Base-by-base conservation (phyloP, 2,113 vertebrate genomes). In the Thamnaconus septentrionalis region DNA sequence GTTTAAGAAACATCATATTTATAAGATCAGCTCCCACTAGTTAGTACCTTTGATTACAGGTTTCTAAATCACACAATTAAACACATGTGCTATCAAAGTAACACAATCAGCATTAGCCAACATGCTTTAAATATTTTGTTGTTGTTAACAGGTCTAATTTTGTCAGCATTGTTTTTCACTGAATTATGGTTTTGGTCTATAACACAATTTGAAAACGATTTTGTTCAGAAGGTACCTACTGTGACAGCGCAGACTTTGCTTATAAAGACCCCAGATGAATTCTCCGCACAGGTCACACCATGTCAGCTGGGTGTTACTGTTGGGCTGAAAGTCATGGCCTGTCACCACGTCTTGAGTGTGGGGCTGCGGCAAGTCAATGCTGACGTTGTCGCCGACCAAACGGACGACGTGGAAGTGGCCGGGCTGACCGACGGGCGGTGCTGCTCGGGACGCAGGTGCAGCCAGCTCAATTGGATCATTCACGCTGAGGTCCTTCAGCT, bases 201-300 rank as follows among this genome's bases (percentile, higher is more conserved):
- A 31, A 2, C 18, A 31, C 18, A 31, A 31, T 31, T 31, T 31
- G 18, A 31, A 31, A 31, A 31, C 18, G 18, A 31, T 31, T 31
- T 31, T 31, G 18, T 31, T 31, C 18, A 31, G 18, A 31, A 31
- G 18, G 18, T 52, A 52, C 97, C 98, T 89, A 99, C 96, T 85
- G 64, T 82, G 50, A 71, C 97, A 98, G 77, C 94, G 94, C 57
- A 98, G 88, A 62, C 93, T 94, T 88, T 94, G 96, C 74, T 93
- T 94, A 88, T 94, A 95, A 48, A 96, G 89, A 40, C 96, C 96
- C 97, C 96, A 99, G 85, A 98, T 93, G 89, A 98, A 98, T 57
- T 97, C 95, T 39, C 97, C 97, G 79, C 97, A 98, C 69, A 98
- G 91, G 82, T 99, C 97, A 77, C 97, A 99, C 96, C 96, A 99